Percentiles rank a stretch among this genome's conserved stretches.
These are phyloP conservation scores for Myathropa florea DNA, from an alignment of 2,888 invertebrate genomes.

Conservation along the genomic window DNA sequence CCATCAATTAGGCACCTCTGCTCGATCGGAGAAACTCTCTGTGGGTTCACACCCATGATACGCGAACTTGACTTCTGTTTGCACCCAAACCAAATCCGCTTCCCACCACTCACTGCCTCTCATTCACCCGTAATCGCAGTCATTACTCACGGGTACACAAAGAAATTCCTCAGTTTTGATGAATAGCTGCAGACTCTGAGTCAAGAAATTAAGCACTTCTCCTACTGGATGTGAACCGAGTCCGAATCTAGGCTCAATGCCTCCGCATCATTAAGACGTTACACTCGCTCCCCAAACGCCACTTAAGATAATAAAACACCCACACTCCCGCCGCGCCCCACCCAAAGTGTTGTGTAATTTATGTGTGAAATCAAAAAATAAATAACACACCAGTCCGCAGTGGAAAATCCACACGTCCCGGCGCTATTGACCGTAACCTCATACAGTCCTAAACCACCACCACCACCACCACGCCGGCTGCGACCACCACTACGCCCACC, in stretches of 20 bases:
- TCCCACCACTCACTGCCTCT: neutral
- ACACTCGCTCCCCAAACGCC: constrained; percentile 8
- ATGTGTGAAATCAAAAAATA: constrained; percentile 70
- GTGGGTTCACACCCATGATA: neutral
- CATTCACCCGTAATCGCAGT: neutral
- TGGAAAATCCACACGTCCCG: constrained; percentile 62
- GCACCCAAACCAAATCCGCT: neutral
- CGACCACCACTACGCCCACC: too few relatives aligned
- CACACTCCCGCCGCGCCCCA: neutral
- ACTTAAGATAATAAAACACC: constrained; percentile 22
- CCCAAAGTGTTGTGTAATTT: constrained; percentile 36
- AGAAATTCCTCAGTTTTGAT: neutral
- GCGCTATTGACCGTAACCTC: constrained; percentile 67
- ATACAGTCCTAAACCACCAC: neutral
- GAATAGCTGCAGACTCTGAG: neutral
- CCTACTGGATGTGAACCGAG: neutral
- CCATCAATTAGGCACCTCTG: neutral
- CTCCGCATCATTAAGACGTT: constrained; percentile 5
- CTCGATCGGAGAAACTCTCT: neutral
- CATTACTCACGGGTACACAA: constrained; percentile 3
- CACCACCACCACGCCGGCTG: too few relatives aligned
- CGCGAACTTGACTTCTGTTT: constrained; percentile 16
- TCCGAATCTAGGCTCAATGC: neutral
- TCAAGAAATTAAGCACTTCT: neutral
- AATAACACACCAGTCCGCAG: constrained; percentile 59